Conservation (phyloP, 2,113 vertebrate genomes). For the Ranitomeya imitator region DNA sequence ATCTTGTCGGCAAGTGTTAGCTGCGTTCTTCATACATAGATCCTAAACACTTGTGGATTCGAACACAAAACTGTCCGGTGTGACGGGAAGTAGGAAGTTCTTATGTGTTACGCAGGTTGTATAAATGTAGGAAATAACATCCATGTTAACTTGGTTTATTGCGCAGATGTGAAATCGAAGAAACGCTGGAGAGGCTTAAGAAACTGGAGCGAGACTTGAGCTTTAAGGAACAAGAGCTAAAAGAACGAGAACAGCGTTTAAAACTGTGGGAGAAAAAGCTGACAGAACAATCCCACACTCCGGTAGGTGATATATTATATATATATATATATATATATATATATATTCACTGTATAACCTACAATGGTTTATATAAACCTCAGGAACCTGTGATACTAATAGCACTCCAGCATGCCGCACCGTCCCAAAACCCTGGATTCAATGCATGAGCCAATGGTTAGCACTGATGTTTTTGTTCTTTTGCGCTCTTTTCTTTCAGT, state of each 20-base stretch:
- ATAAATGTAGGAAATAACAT: not conserved
- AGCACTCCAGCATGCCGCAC: not conserved
- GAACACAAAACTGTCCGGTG: too few relatives aligned
- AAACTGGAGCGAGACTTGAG: conserved; percentile 97
- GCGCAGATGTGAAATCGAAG: conserved; percentile 94
- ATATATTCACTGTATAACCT: not conserved
- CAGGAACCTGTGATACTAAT: not conserved
- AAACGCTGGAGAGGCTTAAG: conserved; percentile 94
- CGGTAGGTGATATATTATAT: conserved; percentile 80
- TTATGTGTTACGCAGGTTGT: not conserved
- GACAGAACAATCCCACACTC: conserved; percentile 92
- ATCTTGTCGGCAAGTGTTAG: too few relatives aligned
- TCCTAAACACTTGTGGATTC: too few relatives aligned
- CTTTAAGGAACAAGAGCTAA: conserved; percentile 96
- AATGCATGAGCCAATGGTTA: not conserved
- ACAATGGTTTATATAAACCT: not conserved
- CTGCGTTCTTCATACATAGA: too few relatives aligned
- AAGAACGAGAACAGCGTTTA: conserved; percentile 89
- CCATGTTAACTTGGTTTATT: not conserved
- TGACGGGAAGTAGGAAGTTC: not conserved
- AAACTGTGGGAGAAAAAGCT: conserved; percentile 98
- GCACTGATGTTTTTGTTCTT: not conserved
- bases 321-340: too few relatives aligned
- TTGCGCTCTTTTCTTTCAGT: not conserved
- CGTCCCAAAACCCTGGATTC: not conserved